Conservation (phyloP, 1,140 invertebrate species). For the Druon quercuslanigerum region DNA sequence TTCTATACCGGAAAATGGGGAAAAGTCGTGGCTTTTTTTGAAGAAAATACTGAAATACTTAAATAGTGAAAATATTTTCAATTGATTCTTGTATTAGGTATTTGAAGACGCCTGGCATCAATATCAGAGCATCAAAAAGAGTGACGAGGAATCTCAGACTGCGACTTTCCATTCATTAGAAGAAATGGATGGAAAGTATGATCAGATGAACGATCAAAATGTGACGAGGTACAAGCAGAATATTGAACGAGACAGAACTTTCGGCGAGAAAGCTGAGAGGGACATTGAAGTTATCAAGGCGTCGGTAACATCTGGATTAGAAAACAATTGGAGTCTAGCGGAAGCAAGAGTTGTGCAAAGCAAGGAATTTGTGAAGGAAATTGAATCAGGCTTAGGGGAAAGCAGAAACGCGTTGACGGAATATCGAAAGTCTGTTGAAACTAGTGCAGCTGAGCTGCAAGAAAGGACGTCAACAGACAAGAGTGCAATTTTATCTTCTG, state of each 20-base stretch:
- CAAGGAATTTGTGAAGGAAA: constrained; percentile 52
- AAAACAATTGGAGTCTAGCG: constrained; percentile 59
- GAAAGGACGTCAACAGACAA: constrained; percentile 54
- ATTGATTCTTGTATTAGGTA: constrained; percentile 47
- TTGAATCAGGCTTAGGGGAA: constrained; percentile 56
- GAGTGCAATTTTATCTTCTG: constrained; percentile 46
- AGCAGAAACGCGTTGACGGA: constrained; percentile 48
- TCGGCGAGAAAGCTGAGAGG: constrained; percentile 53
- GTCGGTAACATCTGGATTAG: constrained; percentile 48
- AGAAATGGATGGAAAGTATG: constrained; percentile 47
- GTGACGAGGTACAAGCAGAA: constrained; percentile 38
- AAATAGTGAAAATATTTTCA: constrained; percentile 2
- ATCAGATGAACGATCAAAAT: constrained; percentile 43
- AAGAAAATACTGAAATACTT: no score
- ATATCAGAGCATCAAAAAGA: constrained; percentile 50
- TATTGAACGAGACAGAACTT: constrained; percentile 39
- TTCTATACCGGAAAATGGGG: no score
- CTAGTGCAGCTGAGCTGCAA: constrained; percentile 47
- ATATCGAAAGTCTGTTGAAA: constrained; percentile 53
- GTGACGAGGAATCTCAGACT: constrained; percentile 45
- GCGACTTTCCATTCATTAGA: constrained; percentile 52
- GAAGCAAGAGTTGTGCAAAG: constrained; percentile 48
- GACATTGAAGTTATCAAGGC: constrained; percentile 54
- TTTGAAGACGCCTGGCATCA: constrained; percentile 55
- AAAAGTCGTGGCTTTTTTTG: no score